phyloP scores from a whole-genome alignment of 2,113 vertebrate genomes.

The Tachysurus fulvidraco region DNA sequence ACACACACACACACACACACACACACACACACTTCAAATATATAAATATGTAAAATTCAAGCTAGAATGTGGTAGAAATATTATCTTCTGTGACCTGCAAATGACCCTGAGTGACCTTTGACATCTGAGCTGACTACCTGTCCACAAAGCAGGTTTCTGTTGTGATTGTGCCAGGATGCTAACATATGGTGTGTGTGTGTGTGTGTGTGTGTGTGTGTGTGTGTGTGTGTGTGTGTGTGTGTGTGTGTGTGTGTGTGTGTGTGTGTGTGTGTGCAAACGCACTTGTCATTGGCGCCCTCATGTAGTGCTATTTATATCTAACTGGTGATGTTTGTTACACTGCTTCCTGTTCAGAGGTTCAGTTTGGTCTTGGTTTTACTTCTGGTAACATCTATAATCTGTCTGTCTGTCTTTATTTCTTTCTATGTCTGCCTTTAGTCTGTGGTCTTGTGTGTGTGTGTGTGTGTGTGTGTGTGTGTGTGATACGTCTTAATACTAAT shows the following conservation, averaged over 20 bases:
- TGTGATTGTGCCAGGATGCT: conserved; percentile 36
- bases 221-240: conserved; percentile 43
- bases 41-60: neutral
- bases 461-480: no score
- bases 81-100: neutral
- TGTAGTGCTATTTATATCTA: neutral
- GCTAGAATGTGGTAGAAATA: neutral
- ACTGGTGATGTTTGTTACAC: neutral
- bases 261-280: conserved; percentile 26
- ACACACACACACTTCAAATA: conserved; percentile 3
- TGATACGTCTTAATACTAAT: no score
- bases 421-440: no score
- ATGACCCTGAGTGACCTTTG: conserved; percentile 33
- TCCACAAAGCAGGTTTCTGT: conserved; percentile 34
- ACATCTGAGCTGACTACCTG: conserved; percentile 16
- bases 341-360: neutral
- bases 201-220: conserved; percentile 36
- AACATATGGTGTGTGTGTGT: conserved; percentile 44
- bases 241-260: conserved; percentile 41
- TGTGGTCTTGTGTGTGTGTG: no score
- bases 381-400: neutral
- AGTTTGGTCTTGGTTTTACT: neutral
- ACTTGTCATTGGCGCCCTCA: neutral
- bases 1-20: conserved; percentile 17
- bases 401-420: neutral